These are phyloP conservation scores for Eremophila alpestris DNA, from an alignment of 2,797 vertebrate species.

Conservation along the genomic window DNA sequence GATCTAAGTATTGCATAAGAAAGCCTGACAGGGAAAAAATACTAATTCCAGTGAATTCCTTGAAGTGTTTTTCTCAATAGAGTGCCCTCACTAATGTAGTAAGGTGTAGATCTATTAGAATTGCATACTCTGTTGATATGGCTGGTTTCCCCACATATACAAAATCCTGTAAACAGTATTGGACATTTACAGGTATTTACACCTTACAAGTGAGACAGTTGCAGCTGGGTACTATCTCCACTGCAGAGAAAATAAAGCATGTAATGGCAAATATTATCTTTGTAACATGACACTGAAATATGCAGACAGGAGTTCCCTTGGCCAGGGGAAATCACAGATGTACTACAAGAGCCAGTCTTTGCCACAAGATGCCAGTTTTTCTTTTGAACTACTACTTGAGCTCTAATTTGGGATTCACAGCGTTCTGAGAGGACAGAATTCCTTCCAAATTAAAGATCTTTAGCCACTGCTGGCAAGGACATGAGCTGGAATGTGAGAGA, in stretches of 20 bases:
- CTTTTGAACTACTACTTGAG: not conserved
- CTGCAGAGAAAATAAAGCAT: not conserved
- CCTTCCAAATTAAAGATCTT: not conserved
- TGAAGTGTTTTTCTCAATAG: not conserved
- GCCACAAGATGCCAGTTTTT: not conserved
- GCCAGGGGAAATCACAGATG: not conserved
- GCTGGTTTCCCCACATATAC: rapidly evolving
- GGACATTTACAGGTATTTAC: not conserved
- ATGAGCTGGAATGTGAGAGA: not conserved
- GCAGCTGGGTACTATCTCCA: not conserved
- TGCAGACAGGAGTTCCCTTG: not conserved
- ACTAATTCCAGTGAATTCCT: not conserved
- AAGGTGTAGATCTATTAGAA: not conserved
- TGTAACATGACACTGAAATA: not conserved
- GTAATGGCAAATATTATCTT: not conserved
- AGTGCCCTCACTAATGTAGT: not conserved
- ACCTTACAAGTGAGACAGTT: not conserved
- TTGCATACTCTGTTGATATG: not conserved
- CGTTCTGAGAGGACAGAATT: not conserved
- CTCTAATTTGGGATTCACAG: not conserved
- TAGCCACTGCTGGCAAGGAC: not conserved
- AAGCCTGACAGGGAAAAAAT: not conserved
- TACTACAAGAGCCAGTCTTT: not conserved
- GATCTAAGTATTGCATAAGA: not conserved
- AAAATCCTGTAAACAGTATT: not conserved